These are phyloP conservation scores for Trogon melanurus DNA, from an alignment of 2,113 vertebrate genomes.

Conservation along the genomic window DNA sequence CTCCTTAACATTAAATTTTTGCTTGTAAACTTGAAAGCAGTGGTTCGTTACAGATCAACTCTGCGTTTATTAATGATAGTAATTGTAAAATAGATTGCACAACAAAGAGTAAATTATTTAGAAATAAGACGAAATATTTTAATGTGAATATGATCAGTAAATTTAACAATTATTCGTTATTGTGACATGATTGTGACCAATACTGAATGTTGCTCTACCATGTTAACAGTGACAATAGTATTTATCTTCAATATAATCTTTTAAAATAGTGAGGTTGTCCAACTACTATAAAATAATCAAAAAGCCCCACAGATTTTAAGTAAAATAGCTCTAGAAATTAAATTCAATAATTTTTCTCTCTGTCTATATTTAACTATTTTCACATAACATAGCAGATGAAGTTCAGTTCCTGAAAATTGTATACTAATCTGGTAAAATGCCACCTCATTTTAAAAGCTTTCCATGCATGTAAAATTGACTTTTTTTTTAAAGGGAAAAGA, in stretches of 20 bases:
- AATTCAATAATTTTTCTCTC: background rate
- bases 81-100: background rate
- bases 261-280: background rate
- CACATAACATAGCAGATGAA: background rate
- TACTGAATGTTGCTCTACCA: background rate
- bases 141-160: background rate
- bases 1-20: background rate
- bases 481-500: background rate
- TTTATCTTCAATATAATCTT: background rate
- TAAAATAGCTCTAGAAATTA: background rate
- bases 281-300: background rate
- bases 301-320: background rate
- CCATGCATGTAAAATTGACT: background rate
- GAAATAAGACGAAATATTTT: background rate
- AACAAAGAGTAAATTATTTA: background rate
- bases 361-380: background rate
- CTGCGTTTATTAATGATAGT: background rate
- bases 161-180: background rate
- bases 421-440: slow-evolving; percentile 11
- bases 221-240: background rate
- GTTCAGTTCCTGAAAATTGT: slow-evolving; percentile 27
- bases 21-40: background rate
- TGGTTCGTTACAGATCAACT: background rate
- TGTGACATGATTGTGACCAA: background rate
- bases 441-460: slow-evolving; percentile 1